A percentile compares a stretch with the other conserved stretches of the same genome.
Evolutionary conservation across 1,140 invertebrate genomes (phyloP).

Genomic region (Cepaea nemoralis): DNA sequence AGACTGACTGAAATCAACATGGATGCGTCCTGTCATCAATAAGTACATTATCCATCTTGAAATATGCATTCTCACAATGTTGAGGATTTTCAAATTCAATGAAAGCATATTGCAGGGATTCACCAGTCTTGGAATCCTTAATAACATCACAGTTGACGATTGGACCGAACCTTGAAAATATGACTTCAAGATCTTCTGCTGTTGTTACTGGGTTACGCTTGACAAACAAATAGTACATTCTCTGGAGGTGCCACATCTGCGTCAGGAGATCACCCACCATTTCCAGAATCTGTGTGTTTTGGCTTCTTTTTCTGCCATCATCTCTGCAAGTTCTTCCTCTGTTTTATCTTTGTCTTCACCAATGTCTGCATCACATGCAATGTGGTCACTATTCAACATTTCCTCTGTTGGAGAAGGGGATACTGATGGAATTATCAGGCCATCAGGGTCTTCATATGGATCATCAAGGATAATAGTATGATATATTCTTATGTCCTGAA

Average conservation of each 20-base stretch:
- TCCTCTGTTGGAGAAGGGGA: constrained; percentile 91
- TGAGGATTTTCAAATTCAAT: constrained; percentile 97
- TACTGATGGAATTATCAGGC: constrained; percentile 82
- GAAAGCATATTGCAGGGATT: constrained; percentile 99
- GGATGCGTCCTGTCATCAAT: constrained; percentile 98
- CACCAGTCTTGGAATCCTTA: constrained; percentile 91
- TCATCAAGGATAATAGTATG: constrained; percentile 98
- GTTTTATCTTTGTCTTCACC: constrained; percentile 90
- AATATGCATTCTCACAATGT: constrained; percentile 97
- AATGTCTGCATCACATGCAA: constrained; percentile 91
- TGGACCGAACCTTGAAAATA: constrained; percentile 82
- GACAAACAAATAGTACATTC: constrained; percentile 99
- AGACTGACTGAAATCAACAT: constrained; percentile 99
- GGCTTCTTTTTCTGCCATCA: constrained; percentile 91
- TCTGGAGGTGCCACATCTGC: constrained; percentile 98
- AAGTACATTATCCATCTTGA: constrained; percentile 99
- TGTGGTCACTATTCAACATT: constrained; percentile 74
- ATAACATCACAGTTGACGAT: constrained; percentile 92
- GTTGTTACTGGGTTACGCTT: constrained; percentile 99
- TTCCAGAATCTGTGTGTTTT: constrained; percentile 97
- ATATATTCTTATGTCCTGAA: constrained; percentile 95
- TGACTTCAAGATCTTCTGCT: constrained; percentile 97
- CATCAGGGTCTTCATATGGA: constrained; percentile 90
- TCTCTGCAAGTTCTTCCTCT: constrained; percentile 87
- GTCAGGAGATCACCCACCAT: constrained; percentile 98